Evolutionary conservation across 2,113 vertebrate genomes (phyloP).

Genomic region (Dasyprocta punctata): DNA sequence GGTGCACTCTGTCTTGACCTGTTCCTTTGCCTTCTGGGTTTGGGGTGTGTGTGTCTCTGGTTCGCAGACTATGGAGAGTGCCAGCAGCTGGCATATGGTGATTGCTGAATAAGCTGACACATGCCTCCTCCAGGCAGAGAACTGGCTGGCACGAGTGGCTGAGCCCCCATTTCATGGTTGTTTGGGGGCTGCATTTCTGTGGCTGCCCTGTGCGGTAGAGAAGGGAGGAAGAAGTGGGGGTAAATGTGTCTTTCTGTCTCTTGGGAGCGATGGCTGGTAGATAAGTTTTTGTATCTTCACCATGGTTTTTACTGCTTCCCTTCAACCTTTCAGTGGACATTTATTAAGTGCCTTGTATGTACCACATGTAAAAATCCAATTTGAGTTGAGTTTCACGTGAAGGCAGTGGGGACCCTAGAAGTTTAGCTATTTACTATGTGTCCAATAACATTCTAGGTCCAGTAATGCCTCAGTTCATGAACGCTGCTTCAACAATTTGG

Average conservation of each 20-base stretch:
- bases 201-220: neutral
- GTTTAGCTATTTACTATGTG: neutral
- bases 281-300: neutral
- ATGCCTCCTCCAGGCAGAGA: slow-evolving; percentile 59
- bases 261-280: neutral
- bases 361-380: neutral
- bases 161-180: slow-evolving; percentile 9
- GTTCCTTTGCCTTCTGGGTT: slow-evolving; percentile 56
- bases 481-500: neutral
- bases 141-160: slow-evolving; percentile 34
- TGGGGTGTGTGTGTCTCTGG: slow-evolving; percentile 41
- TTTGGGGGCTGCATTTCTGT: slow-evolving; percentile 47
- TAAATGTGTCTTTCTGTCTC: neutral
- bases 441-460: neutral
- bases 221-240: slow-evolving; percentile 3
- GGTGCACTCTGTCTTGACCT: slow-evolving; percentile 70
- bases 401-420: neutral
- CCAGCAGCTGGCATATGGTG: slow-evolving; percentile 62
- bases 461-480: neutral
- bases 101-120: slow-evolving; percentile 69
- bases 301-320: neutral
- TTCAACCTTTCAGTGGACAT: neutral
- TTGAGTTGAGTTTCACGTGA: neutral
- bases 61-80: slow-evolving; percentile 38
- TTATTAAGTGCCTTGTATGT: neutral